Evolutionary conservation across 2,113 vertebrate species (phyloP).

Genomic region (Rhinolophus ferrumequinum): DNA sequence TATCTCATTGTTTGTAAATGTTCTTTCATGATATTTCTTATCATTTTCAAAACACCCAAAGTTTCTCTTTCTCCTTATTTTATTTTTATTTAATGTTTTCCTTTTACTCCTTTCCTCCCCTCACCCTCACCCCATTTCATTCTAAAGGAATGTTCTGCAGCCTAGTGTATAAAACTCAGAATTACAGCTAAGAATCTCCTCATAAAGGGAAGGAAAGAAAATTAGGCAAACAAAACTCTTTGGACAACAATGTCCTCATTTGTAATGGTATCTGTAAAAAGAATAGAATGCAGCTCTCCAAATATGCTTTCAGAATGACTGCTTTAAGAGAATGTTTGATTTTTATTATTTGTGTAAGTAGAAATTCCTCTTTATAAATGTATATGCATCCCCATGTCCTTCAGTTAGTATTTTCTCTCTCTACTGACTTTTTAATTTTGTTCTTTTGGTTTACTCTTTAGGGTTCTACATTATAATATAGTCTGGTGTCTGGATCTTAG

Average conservation of each 20-base stretch:
- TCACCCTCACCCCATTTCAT: neutral
- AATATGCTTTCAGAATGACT: neutral
- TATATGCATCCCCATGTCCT: neutral
- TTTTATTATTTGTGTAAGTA: neutral
- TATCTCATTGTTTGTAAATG: constrained; percentile 51
- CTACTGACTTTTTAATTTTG: neutral
- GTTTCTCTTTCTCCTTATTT: neutral
- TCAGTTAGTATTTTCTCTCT: neutral
- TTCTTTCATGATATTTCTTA: constrained; percentile 56
- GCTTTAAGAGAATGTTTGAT: neutral
- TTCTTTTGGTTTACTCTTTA: neutral
- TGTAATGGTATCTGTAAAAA: neutral
- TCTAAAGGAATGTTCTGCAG: neutral
- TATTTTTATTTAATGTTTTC: constrained; percentile 48
- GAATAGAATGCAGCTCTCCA: neutral
- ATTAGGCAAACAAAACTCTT: neutral
- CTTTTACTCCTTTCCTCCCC: neutral
- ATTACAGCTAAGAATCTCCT: neutral
- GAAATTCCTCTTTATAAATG: neutral
- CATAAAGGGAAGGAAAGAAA: neutral
- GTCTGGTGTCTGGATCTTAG: neutral
- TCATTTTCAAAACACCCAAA: constrained; percentile 42
- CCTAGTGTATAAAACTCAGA: neutral
- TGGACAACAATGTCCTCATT: neutral
- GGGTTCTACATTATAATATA: neutral